Base-by-base conservation (phyloP, 2,113 vertebrate species). In the Phycodurus eques region DNA sequence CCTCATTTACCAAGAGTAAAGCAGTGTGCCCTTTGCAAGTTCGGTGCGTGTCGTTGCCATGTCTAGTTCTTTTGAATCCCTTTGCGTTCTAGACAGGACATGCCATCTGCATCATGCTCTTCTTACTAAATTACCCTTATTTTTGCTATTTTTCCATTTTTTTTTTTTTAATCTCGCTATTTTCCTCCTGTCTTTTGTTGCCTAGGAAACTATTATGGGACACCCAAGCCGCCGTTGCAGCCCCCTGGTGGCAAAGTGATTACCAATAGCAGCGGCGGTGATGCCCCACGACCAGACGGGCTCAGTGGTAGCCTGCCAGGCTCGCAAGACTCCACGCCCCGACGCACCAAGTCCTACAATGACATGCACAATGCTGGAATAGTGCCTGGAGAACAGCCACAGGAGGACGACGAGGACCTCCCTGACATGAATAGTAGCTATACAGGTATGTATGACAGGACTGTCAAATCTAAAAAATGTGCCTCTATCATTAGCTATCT, bases 151-250 rank as follows among this genome's bases (percentile, higher is more conserved):
- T 27, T 27, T 27, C 27, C 1, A 27, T 27, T 27, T 27, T 27
- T 27, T 27, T 27, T 27, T n/a, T n/a, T n/a, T n/a, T n/a, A 27
- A 27, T 27, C 27, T 27, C 27, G 27, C 27, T 27, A 27, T 1
- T 27, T 27, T 27, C 27, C 27, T 27, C 27, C 27, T 27, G 27
- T 27, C 27, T 27, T 31, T 33, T 10, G 91, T 96, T 93, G 87
- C 94, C 95, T 95, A 99, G 98, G 97, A 94, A 99, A 99, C 96
- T 99, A 99, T 95, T 99, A 99, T 96, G 98, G 98, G 93, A 99
- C 98, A 46, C 98, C 98, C 92, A 99, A 98, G 92, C 97, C 98
- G 87, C 96, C 96, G 78, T 94, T 94, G 93, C 96, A 99, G 91
- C 96, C 98, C 93, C 93, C 94, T 90, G 93, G 93, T 91, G 95